These are phyloP conservation scores for Catharus fuscescens DNA, from an alignment of 2,113 vertebrate genomes.

Conservation along the genomic window DNA sequence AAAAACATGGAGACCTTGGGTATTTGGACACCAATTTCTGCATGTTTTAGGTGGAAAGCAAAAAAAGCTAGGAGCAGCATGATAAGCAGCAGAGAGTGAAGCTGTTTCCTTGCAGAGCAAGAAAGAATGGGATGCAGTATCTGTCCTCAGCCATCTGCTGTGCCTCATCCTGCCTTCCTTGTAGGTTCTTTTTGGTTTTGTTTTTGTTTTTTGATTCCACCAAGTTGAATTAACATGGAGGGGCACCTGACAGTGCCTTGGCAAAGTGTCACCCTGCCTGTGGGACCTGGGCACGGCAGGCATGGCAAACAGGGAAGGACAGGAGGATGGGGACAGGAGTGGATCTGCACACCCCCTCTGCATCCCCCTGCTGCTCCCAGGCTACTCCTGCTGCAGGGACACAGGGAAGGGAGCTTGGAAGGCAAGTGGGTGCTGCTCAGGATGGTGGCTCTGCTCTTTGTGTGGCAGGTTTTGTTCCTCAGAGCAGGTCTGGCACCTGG, in stretches of 20 bases:
- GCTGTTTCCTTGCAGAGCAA: constrained; percentile 46
- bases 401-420: background rate
- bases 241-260: constrained; percentile 18
- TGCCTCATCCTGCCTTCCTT: constrained; percentile 32
- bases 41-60: background rate
- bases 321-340: background rate
- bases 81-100: constrained; percentile 50
- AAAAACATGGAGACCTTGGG: background rate
- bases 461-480: background rate
- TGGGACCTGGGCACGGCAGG: background rate
- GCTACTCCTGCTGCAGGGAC: background rate
- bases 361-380: background rate
- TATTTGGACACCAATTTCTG: background rate
- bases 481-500: rapidly evolving
- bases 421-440: background rate
- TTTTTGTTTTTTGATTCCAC: background rate
- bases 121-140: constrained; percentile 44
- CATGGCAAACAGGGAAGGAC: background rate
- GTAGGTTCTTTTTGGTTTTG: too few relatives aligned
- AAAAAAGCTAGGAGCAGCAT: background rate
- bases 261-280: background rate
- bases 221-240: background rate
- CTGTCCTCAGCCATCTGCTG: constrained; percentile 64
- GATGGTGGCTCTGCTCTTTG: background rate
- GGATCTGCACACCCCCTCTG: background rate